Base-by-base conservation (phyloP, 2,113 vertebrate genomes). In the Aptenodytes patagonicus region DNA sequence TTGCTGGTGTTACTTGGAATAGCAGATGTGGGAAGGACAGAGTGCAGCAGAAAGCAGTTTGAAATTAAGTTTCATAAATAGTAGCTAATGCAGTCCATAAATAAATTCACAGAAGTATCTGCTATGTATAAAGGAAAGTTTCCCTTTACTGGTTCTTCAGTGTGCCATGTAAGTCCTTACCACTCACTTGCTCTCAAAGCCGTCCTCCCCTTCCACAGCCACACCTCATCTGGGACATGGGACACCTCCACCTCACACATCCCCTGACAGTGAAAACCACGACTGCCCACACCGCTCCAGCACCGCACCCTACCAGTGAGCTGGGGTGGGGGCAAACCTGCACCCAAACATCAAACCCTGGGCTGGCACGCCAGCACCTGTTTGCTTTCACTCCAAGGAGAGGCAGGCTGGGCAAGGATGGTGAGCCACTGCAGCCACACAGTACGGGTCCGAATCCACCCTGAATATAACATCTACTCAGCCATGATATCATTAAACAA, bases 251-350 rank as follows among this genome's bases (percentile, higher is more conserved):
- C 4, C 22, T 69, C 32, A 25, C 14, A 16, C 31, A 25, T 17
- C 2, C n/a, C 20, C 32, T 15, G 15, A 11, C 11, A 22, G 28
- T 8, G 19, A 60, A 83, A 89, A 52, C 22, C 44, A 60, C 0
- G 0, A 34, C 49, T 0, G 2, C 8, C 15, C 1, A 8, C 32
- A 46, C 7, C 0, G 3, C 12, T 31, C n/a, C 47, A 42, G 62
- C 0, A 2, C 5, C 1, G 4, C 21, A 51, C 5, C 4, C 13
- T 10, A 17, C 29, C 25, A 18, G 4, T 5, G 7, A 76, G n/a
- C 11, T 36, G 28, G 13, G 5, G 10, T 17, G 2, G 32, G 24
- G 14, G 20, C n/a, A 94, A 72, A 86, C 19, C 24, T 22, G 76
- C 14, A 54, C 3, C 13, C 38, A 62, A 54, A 55, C 14, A 76